Base-by-base conservation (phyloP, 2,797 vertebrate species). In the Myiothlypis coronata region DNA sequence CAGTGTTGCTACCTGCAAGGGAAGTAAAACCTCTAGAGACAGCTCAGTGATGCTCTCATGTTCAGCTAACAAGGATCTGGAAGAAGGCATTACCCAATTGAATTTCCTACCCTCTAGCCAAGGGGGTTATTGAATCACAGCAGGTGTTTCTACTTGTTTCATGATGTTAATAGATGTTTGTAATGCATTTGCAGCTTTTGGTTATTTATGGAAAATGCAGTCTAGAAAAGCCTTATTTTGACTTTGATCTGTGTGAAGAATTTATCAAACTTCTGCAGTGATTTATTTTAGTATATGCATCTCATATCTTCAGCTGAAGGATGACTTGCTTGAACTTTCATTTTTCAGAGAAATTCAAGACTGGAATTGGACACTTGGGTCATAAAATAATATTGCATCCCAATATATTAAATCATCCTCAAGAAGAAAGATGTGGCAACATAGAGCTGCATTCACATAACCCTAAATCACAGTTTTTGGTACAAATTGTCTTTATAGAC, bases 401-500 rank as follows among this genome's bases (percentile, higher is more conserved):
- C 7, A 52, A 28, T 50, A 7, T 57, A 47, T n/a, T 34, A 56
- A 76, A 77, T 55, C 24, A 57, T 43, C 39, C n/a, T 61, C 87
- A 87, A 56, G 63, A 60, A 65, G 18, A 69, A 50, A 41, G 12
- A 18, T 9, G 5, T 94, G 44, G 85, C 12, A 78, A 81, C 14
- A 27, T 2, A 70, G 3, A 35, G 60, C 28, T 83, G 46, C 72
- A 82, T 74, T 67, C 59, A 79, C 16, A 20, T 86, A 96, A 80
- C 26, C 23, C 57, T 63, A 90, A 96, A 97, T 93, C 94, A 93
- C 59, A 75, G 83, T 69, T 95, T 93, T 24, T 83, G 87, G 89
- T 97, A 92, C 87, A 76, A 96, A 93, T 69, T 93, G 71, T 50
- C 77, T 97, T 96, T 95, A 90, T 59, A 96, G 81, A 95, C 74